Percentiles rank a stretch among this genome's conserved stretches.
Evolutionary conservation across 1,140 invertebrate genomes (phyloP).

Genomic region (Dinoponera quadriceps): DNA sequence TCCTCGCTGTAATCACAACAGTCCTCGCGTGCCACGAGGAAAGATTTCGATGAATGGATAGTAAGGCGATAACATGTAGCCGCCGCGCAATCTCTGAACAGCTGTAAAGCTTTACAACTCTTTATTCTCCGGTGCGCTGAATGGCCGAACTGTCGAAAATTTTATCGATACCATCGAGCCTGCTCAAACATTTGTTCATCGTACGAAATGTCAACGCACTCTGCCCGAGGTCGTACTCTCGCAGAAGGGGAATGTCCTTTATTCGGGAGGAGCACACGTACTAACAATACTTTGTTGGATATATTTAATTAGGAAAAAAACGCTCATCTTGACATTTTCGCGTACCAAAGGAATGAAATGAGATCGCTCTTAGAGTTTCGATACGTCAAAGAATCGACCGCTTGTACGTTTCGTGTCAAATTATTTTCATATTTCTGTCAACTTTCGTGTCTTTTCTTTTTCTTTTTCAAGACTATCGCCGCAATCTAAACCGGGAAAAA

Average conservation of each 20-base stretch:
- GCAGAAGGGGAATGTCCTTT: conserved; percentile 26
- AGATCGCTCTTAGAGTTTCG: too few species aligned
- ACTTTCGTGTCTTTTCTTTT: not conserved
- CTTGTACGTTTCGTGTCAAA: too few species aligned
- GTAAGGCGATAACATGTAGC: conserved; percentile 71
- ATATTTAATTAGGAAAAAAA: too few species aligned
- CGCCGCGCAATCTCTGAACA: conserved; percentile 72
- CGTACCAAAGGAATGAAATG: too few species aligned
- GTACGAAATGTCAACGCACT: conserved; percentile 59
- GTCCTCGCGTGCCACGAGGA: conserved; percentile 61
- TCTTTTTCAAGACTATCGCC: not conserved
- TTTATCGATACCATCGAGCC: conserved; percentile 71
- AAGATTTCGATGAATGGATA: conserved; percentile 77
- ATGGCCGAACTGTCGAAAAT: conserved; percentile 78
- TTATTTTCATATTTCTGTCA: too few species aligned
- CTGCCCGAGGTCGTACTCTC: not conserved
- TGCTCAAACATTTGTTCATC: conserved; percentile 72
- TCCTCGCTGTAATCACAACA: conserved; percentile 10
- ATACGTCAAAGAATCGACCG: too few species aligned
- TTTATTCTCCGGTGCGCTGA: conserved; percentile 75
- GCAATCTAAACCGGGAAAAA: conserved; percentile 5
- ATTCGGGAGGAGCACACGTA: not conserved
- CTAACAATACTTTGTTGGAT: too few species aligned
- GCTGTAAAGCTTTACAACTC: conserved; percentile 78
- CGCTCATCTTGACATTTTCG: too few species aligned